Percentiles rank a stretch among this genome's conserved stretches.
These are phyloP conservation scores for Aix galericulata DNA, from an alignment of 2,113 vertebrate species.

Conservation along the genomic window DNA sequence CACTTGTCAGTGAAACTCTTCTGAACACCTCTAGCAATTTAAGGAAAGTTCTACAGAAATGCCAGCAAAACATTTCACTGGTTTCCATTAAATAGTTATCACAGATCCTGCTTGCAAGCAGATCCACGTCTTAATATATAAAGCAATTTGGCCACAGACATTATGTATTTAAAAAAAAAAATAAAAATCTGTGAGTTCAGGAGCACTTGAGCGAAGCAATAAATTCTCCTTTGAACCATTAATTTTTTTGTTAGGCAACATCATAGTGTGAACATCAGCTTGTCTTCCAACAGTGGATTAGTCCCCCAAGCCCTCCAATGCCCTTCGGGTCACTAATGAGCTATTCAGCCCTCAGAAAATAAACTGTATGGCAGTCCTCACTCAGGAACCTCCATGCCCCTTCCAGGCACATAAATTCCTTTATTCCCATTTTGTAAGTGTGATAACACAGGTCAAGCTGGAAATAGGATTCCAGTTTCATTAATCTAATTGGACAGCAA, in stretches of 20 bases:
- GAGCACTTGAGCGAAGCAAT: not conserved
- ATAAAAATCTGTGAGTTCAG: not conserved
- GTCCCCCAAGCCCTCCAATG: not conserved
- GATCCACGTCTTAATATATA: constrained; percentile 32
- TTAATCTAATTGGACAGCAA: constrained; percentile 65
- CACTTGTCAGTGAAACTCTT: constrained; percentile 43
- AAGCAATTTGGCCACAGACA: constrained; percentile 9
- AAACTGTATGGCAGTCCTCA: not conserved
- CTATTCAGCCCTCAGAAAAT: constrained; percentile 4
- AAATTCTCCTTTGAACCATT: constrained; percentile 13
- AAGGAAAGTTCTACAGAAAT: constrained; percentile 1
- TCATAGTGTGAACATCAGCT: not conserved
- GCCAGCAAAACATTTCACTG: constrained; percentile 19
- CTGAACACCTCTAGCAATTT: constrained; percentile 54
- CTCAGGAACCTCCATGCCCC: not conserved
- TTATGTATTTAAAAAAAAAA: not conserved
- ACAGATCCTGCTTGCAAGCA: constrained; percentile 25
- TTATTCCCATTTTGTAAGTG: constrained; percentile 25
- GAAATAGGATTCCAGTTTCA: constrained; percentile 37
- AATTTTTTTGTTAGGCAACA: constrained; percentile 19
- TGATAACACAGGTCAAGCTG: constrained; percentile 48
- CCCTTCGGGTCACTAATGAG: constrained; percentile 56
- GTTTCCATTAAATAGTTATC: constrained; percentile 54
- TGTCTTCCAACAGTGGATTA: constrained; percentile 15
- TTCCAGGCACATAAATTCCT: not conserved